These are phyloP conservation scores for Cephus sareptanus DNA, from an alignment of 2,888 invertebrate genomes.

Conservation along the genomic window DNA sequence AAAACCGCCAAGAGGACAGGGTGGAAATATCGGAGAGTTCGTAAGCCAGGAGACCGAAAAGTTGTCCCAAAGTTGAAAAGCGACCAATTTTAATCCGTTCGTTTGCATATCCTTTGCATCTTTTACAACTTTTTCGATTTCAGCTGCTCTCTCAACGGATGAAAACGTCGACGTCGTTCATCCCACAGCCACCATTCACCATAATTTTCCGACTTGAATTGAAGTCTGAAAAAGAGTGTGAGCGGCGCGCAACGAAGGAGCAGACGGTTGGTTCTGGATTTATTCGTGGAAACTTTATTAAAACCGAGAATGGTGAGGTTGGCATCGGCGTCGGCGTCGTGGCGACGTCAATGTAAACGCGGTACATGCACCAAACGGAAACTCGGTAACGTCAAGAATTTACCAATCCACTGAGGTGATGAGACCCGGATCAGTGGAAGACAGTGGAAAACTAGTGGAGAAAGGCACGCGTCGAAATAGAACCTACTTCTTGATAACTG, in stretches of 20 bases:
- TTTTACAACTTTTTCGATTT: too few relatives aligned
- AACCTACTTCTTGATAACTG: background rate
- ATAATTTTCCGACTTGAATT: background rate
- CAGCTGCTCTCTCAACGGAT: too few relatives aligned
- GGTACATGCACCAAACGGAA: background rate
- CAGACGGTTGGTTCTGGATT: too few relatives aligned
- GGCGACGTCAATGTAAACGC: background rate
- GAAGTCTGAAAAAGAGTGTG: background rate
- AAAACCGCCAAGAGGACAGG: too few relatives aligned
- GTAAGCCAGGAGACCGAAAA: too few relatives aligned
- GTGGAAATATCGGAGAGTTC: too few relatives aligned
- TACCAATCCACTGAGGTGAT: slow-evolving; percentile 2
- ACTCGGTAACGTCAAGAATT: slow-evolving; percentile 13
- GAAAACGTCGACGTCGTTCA: background rate
- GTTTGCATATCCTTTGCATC: too few relatives aligned
- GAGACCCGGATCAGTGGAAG: background rate
- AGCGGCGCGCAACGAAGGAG: background rate
- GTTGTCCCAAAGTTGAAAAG: too few relatives aligned
- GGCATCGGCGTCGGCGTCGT: too few relatives aligned
- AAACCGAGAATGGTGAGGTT: slow-evolving; percentile 6
- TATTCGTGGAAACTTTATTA: slow-evolving; percentile 13
- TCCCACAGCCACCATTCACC: slow-evolving; percentile 5
- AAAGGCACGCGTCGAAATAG: background rate
- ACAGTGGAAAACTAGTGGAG: background rate
- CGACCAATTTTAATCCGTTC: too few relatives aligned